Evolutionary conservation across 2,113 vertebrate species (phyloP).

Genomic region (Elachura formosa): DNA sequence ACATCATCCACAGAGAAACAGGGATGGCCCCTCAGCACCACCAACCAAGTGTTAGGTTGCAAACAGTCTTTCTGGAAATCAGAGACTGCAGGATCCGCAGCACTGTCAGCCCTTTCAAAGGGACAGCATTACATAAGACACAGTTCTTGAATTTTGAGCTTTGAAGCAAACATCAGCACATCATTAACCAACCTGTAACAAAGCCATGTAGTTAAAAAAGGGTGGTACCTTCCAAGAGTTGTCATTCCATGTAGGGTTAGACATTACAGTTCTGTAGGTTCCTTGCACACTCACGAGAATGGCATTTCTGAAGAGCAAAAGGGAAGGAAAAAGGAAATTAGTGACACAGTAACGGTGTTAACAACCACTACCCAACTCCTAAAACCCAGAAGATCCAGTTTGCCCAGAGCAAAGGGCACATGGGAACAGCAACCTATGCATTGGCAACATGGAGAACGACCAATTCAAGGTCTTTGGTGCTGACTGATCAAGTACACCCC

Average conservation of each 20-base stretch:
- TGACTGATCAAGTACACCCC: fast-evolving
- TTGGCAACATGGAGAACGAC: fast-evolving
- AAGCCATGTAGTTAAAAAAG: background rate
- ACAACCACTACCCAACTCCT: background rate
- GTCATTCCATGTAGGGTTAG: conserved; percentile 52
- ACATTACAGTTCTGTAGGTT: conserved; percentile 56
- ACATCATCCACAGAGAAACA: background rate
- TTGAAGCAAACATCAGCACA: background rate
- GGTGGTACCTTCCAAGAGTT: conserved; percentile 55
- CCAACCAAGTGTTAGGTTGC: background rate
- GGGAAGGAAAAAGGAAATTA: conserved; percentile 50
- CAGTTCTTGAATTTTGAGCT: background rate
- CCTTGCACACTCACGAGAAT: conserved; percentile 43
- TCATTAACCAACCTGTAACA: background rate
- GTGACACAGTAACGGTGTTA: background rate
- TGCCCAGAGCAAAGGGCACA: background rate
- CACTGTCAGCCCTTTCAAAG: background rate
- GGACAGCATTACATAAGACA: background rate
- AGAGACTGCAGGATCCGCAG: background rate
- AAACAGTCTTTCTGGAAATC: background rate
- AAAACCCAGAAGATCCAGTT: background rate
- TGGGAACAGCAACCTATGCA: fast-evolving
- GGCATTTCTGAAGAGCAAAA: conserved; percentile 66
- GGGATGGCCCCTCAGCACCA: background rate
- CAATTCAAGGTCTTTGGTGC: background rate